These are phyloP conservation scores for Syrphus vitripennis DNA, from an alignment of 2,888 invertebrate species.

Conservation along the genomic window DNA sequence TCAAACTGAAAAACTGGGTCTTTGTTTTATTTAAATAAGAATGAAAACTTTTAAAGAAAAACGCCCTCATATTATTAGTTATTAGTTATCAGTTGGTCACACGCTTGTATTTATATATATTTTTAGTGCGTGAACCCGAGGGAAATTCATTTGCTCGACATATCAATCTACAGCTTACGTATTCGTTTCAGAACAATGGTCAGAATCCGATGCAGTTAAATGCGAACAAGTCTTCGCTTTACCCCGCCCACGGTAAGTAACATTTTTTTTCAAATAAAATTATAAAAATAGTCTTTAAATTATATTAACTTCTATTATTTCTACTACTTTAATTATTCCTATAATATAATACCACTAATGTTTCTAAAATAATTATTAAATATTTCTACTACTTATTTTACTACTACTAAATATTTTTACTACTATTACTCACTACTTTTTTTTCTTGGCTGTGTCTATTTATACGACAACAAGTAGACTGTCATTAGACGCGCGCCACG, in stretches of 20 bases:
- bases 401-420: no score
- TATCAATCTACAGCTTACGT: conserved; percentile 93
- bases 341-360: not conserved
- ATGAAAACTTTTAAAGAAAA: not conserved
- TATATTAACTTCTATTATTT: no score
- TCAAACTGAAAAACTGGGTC: no score
- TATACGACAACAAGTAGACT: no score
- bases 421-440: no score
- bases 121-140: conserved; percentile 87
- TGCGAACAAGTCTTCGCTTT: conserved; percentile 82
- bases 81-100: conserved; percentile 70
- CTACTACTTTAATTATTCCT: not conserved
- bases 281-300: no score
- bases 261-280: not conserved
- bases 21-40: no score
- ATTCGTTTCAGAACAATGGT: conserved; percentile 92
- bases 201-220: conserved; percentile 81
- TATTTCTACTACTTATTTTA: not conserved
- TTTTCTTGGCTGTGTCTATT: no score
- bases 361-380: not conserved
- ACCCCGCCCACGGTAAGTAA: conserved; percentile 84
- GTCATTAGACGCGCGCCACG: no score
- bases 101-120: conserved; percentile 77
- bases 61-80: conserved; percentile 38
- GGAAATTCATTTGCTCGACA: conserved; percentile 89